phyloP scores from a whole-genome alignment of 2,888 invertebrate species.

The Phaonia tiefii region DNA sequence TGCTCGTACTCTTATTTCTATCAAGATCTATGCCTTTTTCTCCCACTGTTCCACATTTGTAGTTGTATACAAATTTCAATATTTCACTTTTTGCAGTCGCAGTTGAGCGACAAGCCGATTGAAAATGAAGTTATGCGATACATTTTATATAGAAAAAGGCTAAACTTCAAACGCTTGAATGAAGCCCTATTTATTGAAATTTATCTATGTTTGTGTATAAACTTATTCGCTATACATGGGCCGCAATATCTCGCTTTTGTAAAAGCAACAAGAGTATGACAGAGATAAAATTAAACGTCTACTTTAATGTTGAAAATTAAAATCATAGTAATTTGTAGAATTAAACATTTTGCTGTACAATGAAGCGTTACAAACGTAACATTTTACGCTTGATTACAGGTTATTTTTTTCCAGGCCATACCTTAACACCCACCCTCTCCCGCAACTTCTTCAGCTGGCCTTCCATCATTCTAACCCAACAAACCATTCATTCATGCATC shows the following conservation, averaged over 20 bases:
- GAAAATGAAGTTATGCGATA: conserved; percentile 2
- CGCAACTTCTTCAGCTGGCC: neutral
- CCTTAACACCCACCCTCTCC: neutral
- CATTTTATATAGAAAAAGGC: conserved; percentile 2
- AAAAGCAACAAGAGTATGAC: neutral
- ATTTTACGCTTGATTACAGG: conserved; percentile 66
- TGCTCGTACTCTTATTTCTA: no score
- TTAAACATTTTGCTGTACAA: conserved; percentile 61
- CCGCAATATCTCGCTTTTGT: neutral
- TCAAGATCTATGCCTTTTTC: no score
- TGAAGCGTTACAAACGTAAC: conserved; percentile 59
- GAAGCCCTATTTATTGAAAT: neutral
- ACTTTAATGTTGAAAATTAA: conserved; percentile 41
- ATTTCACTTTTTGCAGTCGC: no score
- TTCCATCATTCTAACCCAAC: neutral
- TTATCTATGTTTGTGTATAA: no score
- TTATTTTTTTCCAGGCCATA: conserved; percentile 21
- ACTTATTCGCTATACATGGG: neutral
- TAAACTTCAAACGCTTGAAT: conserved; percentile 13
- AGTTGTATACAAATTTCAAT: no score
- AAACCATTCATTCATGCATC: neutral
- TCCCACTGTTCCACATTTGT: no score
- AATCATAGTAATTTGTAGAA: conserved; percentile 65
- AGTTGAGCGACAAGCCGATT: no score
- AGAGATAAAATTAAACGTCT: conserved; percentile 14